phyloP scores from a whole-genome alignment of 2,113 vertebrate species.

The Paracanthobrama guichenoti region DNA sequence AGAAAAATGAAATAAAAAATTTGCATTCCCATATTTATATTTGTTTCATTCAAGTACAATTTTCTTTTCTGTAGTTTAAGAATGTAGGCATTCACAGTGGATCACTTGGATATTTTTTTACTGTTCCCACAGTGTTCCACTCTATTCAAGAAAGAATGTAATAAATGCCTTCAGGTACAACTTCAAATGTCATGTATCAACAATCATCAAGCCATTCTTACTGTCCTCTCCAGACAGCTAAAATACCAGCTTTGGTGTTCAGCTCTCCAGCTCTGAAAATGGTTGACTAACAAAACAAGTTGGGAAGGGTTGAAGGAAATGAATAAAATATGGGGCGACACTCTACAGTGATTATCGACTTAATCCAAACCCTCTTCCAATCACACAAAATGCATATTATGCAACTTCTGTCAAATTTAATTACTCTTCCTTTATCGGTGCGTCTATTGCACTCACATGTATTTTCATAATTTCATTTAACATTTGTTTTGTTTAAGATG shows the following conservation, averaged over 20 bases:
- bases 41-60: not conserved
- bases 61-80: not conserved
- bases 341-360: not conserved
- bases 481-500: not conserved
- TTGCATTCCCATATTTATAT: not conserved
- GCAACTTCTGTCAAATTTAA: not conserved
- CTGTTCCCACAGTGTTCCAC: slow-evolving; percentile 80
- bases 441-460: not conserved
- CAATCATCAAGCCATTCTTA: slow-evolving; percentile 67
- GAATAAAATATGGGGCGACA: not conserved
- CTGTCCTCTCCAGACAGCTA: slow-evolving; percentile 51
- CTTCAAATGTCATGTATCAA: slow-evolving; percentile 50
- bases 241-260: slow-evolving; percentile 8
- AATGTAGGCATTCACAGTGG: not conserved
- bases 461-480: slow-evolving; percentile 25
- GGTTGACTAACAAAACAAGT: not conserved
- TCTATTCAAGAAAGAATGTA: slow-evolving; percentile 87
- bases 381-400: not conserved
- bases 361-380: not conserved
- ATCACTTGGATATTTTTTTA: slow-evolving; percentile 67
- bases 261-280: not conserved
- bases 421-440: not conserved
- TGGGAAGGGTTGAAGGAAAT: not conserved
- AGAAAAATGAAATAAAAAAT: not conserved
- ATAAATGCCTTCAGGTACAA: slow-evolving; percentile 84